Evolutionary conservation across 2,888 invertebrate genomes (phyloP), one percentile per base, ranked within the genome.

Genomic region (Sclerodermus sp.): DNA sequence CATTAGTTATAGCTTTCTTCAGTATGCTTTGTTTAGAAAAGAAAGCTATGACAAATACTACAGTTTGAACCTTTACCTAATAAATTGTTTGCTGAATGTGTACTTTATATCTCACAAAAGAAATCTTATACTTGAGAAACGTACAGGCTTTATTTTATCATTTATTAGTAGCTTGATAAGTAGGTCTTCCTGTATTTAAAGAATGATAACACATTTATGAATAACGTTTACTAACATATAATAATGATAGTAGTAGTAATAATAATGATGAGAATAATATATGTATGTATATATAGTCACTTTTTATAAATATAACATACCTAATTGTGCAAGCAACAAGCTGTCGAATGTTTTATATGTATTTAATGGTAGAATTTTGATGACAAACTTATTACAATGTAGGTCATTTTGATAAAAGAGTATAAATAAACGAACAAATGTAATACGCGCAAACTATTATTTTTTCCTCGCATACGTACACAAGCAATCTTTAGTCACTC

Each of bases 401-500:
- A 13, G 34, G 34, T 34, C 34, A 34, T 34, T 34, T 13, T 34
- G 34, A 34, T 34, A 34, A 34, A 34, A 34, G 34, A 34, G 34
- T 34, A 34, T 34, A 34, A 34, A 34, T 34, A 34, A 34, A 13
- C 12, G 34, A 34, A 8, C 34, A 34, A 34, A 34, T 34, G 13
- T 13, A 34, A 8, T 34, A 34, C 34, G 34, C 34, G 34, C 13
- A 13, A 12, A 34, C 3, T 8, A n/a, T 34, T 34, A 8, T 34
- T 32, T 31, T 14, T 39, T 17, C 39, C 37, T 17, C 16, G 38
- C 31, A 39, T n/a, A n/a, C 31, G 30, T 34, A 15, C 13, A 17
- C 31, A 29, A 16, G n/a, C 38, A 17, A 46, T 38, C 16, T 45
- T 45, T 45, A 46, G 40, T 46, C 40, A 46, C 31, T 30, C 32